phyloP scores from a whole-genome alignment of 1,140 invertebrate genomes.

The Maniola jurtina region DNA sequence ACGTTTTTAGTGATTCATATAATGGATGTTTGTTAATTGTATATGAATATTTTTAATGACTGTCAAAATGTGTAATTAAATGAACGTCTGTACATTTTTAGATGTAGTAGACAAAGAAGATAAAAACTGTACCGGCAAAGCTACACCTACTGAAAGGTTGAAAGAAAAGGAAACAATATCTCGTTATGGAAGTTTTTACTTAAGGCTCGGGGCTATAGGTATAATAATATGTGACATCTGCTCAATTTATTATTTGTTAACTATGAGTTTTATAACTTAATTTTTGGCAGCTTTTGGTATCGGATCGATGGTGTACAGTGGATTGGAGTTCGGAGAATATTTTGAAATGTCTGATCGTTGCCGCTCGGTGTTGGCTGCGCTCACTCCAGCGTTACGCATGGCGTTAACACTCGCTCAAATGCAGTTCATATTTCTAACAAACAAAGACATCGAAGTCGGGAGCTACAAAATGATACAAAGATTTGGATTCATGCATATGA shows the following conservation, averaged over 20 bases:
- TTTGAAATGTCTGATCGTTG: conserved; percentile 81
- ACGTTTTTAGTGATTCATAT: conserved; percentile 60
- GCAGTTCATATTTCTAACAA: conserved; percentile 87
- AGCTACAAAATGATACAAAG: conserved; percentile 83
- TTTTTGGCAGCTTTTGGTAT: conserved; percentile 82
- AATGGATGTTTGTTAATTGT: conserved; percentile 43
- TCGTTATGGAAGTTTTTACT: conserved; percentile 88
- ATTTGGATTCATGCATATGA: conserved; percentile 91
- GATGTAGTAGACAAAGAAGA: conserved; percentile 56
- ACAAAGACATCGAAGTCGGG: conserved; percentile 82
- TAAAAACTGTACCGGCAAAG: conserved; percentile 53
- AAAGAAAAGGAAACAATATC: conserved; percentile 69
- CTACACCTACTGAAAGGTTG: conserved; percentile 55
- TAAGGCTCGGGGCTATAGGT: conserved; percentile 89
- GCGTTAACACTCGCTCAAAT: conserved; percentile 84
- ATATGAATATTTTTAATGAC: conserved; percentile 8
- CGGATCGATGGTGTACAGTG: conserved; percentile 86
- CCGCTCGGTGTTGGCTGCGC: conserved; percentile 79
- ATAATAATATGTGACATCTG: conserved; percentile 6
- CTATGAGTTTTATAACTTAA: background rate
- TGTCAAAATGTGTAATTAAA: conserved; percentile 2
- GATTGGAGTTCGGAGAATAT: conserved; percentile 84
- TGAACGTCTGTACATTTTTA: conserved; percentile 17
- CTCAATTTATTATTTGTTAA: background rate
- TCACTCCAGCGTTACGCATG: conserved; percentile 82